Conservation (phyloP, 2,113 vertebrate species). For the Bambusicola thoracicus region DNA sequence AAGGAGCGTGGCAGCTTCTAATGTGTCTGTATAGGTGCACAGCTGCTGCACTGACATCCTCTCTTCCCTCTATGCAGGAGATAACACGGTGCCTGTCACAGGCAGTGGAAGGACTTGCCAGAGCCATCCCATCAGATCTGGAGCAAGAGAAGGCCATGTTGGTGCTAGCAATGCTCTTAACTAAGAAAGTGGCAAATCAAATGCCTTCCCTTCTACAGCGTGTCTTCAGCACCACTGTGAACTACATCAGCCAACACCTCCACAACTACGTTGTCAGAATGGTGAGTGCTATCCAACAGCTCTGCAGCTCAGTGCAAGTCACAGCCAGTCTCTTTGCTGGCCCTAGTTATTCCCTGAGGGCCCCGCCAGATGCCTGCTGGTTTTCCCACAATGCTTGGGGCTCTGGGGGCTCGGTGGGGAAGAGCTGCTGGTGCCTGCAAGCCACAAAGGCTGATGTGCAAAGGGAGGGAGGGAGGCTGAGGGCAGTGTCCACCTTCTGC, state of each 20-base stretch:
- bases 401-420: neutral
- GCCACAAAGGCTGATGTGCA: neutral
- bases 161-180: constrained; percentile 83
- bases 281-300: neutral
- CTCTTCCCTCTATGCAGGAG: constrained; percentile 52
- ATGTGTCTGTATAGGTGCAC: neutral
- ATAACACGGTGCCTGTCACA: constrained; percentile 63
- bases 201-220: constrained; percentile 75
- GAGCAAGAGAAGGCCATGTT: constrained; percentile 78
- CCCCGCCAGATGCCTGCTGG: neutral
- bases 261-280: constrained; percentile 60
- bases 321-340: neutral
- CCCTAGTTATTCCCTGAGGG: neutral
- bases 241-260: constrained; percentile 70
- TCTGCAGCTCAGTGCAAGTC: neutral
- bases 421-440: neutral
- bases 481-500: neutral
- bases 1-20: neutral
- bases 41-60: neutral
- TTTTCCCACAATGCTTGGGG: neutral
- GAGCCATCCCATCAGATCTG: constrained; percentile 48
- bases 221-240: constrained; percentile 74
- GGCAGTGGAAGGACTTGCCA: constrained; percentile 66
- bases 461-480: neutral
- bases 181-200: constrained; percentile 79